A percentile compares a stretch with the other conserved stretches of the same genome.
Conservation (phyloP, 1,140 invertebrate species). For the Dryas iulia region DNA sequence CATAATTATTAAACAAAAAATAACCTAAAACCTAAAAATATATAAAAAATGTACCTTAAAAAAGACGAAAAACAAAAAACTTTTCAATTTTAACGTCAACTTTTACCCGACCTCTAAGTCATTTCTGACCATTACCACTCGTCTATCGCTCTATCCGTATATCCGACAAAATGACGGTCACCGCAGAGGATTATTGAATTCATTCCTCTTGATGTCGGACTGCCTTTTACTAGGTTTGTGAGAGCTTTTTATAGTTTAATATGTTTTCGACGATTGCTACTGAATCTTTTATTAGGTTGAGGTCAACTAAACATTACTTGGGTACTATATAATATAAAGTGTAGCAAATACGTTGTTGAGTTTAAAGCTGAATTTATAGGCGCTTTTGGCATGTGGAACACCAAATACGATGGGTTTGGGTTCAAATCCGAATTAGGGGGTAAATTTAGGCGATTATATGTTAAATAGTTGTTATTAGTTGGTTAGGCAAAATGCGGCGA, state of each 20-base stretch:
- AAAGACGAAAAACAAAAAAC: background rate
- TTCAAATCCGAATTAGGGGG: no score
- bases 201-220: constrained; percentile 20
- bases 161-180: background rate
- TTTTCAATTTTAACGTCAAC: background rate
- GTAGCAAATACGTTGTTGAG: background rate
- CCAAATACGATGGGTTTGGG: no score
- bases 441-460: no score
- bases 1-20: no score
- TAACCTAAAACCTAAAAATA: no score
- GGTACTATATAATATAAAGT: background rate
- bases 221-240: constrained; percentile 10
- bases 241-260: constrained; percentile 11
- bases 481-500: no score
- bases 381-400: no score
- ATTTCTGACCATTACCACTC: background rate
- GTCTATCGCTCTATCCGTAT: background rate
- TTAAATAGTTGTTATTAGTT: no score
- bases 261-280: constrained; percentile 1
- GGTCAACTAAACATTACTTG: background rate
- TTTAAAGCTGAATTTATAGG: background rate
- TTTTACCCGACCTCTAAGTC: background rate
- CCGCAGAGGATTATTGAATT: constrained; percentile 19
- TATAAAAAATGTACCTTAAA: background rate
- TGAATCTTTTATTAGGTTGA: constrained; percentile 1